Conservation (phyloP, 1,140 invertebrate species). For the Aradophagus sp. region DNA sequence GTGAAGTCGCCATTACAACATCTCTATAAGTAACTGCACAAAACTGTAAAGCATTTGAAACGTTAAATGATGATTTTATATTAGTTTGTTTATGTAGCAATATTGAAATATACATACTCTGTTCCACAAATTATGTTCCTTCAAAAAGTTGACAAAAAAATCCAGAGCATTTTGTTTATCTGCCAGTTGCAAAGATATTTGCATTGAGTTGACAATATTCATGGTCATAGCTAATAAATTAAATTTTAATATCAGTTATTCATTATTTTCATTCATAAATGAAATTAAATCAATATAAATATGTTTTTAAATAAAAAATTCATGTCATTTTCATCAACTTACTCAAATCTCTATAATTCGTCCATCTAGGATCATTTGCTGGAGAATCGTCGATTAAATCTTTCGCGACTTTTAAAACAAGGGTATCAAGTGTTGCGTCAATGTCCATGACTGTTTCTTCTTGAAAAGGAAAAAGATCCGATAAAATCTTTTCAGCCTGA, state of each 20-base stretch:
- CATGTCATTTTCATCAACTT: slow-evolving; percentile 39
- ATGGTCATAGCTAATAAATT: slow-evolving; percentile 65
- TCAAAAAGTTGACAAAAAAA: slow-evolving; percentile 85
- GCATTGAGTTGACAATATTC: slow-evolving; percentile 79
- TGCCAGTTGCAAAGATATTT: slow-evolving; percentile 87
- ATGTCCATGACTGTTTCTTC: slow-evolving; percentile 74
- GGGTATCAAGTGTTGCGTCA: slow-evolving; percentile 79
- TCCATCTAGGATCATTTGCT: slow-evolving; percentile 90
- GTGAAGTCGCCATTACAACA: slow-evolving; percentile 78
- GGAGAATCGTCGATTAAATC: slow-evolving; percentile 92
- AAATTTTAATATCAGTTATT: slow-evolving; percentile 6
- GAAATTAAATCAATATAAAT: slow-evolving; percentile 5
- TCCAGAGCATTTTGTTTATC: slow-evolving; percentile 89
- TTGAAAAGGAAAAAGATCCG: slow-evolving; percentile 80
- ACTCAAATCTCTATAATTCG: slow-evolving; percentile 67
- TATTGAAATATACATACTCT: slow-evolving; percentile 73
- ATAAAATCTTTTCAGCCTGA: slow-evolving; percentile 81
- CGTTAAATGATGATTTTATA: too few relatives aligned
- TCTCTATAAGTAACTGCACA: slow-evolving; percentile 77
- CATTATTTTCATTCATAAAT: not conserved
- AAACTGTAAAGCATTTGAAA: slow-evolving; percentile 67
- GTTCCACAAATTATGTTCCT: slow-evolving; percentile 83
- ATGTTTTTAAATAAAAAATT: slow-evolving; percentile 1
- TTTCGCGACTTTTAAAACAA: slow-evolving; percentile 82
- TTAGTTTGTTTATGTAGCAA: not conserved